Conservation (phyloP, 2,888 invertebrate species). For the Eupithecia pulchellata region DNA sequence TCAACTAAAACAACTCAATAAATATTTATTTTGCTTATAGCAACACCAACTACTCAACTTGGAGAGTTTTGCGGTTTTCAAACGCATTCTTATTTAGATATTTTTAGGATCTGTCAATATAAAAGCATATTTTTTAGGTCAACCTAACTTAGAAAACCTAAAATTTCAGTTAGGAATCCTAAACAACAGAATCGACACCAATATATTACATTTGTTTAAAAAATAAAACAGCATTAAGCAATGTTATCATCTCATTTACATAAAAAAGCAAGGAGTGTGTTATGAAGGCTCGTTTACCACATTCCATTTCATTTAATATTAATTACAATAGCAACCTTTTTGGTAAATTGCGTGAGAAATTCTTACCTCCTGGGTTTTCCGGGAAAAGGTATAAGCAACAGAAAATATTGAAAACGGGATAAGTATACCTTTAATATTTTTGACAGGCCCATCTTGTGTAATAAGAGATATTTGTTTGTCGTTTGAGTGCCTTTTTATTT, state of each 20-base stretch:
- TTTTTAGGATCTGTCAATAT: no score
- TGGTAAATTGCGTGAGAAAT: constrained; percentile 26
- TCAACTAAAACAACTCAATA: no score
- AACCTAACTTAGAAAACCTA: no score
- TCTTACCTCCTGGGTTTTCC: constrained; percentile 21
- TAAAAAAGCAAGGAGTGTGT: not conserved
- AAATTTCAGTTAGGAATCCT: no score
- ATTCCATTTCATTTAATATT: constrained; percentile 23
- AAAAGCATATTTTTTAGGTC: no score
- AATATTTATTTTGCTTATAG: no score
- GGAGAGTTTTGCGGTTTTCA: no score
- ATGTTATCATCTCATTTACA: not conserved
- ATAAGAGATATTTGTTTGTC: not conserved
- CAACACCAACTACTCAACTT: no score
- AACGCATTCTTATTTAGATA: no score
- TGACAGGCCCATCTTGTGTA: not conserved
- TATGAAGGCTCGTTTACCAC: constrained; percentile 22
- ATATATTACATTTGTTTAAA: not conserved
- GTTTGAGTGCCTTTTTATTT: not conserved
- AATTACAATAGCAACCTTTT: constrained; percentile 25
- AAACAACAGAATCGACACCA: no score
- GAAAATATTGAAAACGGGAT: constrained; percentile 4
- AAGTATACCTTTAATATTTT: not conserved
- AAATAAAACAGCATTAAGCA: not conserved
- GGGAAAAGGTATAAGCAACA: constrained; percentile 21